Evolutionary conservation across 2,113 vertebrate species (phyloP), one percentile per base, ranked within the genome.

Genomic region (Seriola aureovittata): DNA sequence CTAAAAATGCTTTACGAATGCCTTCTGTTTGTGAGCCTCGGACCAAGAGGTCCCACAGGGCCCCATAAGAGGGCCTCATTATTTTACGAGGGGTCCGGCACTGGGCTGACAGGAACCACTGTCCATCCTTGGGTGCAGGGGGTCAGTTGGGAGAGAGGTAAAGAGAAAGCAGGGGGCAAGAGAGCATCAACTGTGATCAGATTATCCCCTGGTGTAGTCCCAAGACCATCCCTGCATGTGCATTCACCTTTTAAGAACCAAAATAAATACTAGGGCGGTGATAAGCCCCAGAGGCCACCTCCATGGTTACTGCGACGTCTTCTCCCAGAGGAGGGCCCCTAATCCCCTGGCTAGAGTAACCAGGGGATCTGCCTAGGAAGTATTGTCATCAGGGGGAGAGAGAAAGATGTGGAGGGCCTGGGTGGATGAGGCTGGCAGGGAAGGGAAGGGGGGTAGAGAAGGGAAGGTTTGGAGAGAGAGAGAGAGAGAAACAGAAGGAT

Each of bases 211-310:
- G 78, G 83, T 90, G 85, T 80, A 88, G 88, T 91, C 89, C 88
- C 87, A 91, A 86, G 85, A 92, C 92, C 80, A 42, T 88, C 74
- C 38, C 85, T 86, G 84, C 88, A 92, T 93, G 85, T 84, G 86
- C 89, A 94, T 93, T 93, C 92, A 91, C 91, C 92, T 95, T 94
- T 94, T 95, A 94, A 95, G 92, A 94, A 89, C 44, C 92, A 94
- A 96, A 95, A 93, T 93, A 96, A 95, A 95, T 94, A 95, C 70
- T 44, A 71, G 75, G 79, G 73, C 34, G 75, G 89, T 82, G 87
- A 91, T 94, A 93, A 92, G 90, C 93, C 87, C 50, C 80, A 58
- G 83, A 82, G 91, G 85, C 92, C 89, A 93, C 92, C 90, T 86
- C 93, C 92, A 93, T 94, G 92, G 93, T 93, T 91, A 93, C 93